Conservation (phyloP, 2,113 vertebrate species). For the Zapornia atra region DNA sequence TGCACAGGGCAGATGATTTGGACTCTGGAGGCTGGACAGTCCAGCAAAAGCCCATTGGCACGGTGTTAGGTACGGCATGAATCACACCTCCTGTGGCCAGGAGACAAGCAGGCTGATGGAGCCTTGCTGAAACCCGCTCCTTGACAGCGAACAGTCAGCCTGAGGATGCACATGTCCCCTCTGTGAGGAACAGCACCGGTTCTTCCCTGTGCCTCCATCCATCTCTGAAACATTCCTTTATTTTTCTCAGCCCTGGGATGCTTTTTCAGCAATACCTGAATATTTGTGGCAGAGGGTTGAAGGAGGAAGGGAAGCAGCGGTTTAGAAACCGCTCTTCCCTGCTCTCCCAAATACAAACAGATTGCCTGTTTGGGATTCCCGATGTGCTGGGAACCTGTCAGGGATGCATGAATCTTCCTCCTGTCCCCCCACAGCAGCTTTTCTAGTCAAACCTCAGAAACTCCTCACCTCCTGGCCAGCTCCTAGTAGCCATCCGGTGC, state of each 20-base stretch:
- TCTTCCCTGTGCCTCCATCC: not conserved
- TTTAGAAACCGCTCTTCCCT: not conserved
- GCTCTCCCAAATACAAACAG: not conserved
- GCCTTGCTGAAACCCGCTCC: not conserved
- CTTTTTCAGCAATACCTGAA: not conserved
- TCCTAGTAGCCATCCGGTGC: not conserved
- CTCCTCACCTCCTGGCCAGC: not conserved
- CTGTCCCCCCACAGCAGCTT: not conserved
- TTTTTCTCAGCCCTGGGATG: not conserved
- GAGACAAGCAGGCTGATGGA: accelerated
- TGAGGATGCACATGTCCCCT: not conserved
- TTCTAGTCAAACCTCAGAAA: not conserved
- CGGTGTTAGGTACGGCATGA: accelerated
- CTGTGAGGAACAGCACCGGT: not conserved
- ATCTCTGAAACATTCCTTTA: accelerated
- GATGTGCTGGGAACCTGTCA: not conserved
- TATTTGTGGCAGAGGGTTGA: not conserved
- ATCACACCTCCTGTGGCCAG: not conserved
- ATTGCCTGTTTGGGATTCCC: not conserved
- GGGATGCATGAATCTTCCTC: not conserved
- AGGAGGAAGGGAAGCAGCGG: not conserved
- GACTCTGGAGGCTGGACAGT: not conserved
- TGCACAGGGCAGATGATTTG: not conserved
- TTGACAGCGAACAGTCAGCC: too few relatives aligned
- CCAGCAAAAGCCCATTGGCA: not conserved